phyloP scores from a whole-genome alignment of 2,888 invertebrate species.

The Autographa pulchrina region DNA sequence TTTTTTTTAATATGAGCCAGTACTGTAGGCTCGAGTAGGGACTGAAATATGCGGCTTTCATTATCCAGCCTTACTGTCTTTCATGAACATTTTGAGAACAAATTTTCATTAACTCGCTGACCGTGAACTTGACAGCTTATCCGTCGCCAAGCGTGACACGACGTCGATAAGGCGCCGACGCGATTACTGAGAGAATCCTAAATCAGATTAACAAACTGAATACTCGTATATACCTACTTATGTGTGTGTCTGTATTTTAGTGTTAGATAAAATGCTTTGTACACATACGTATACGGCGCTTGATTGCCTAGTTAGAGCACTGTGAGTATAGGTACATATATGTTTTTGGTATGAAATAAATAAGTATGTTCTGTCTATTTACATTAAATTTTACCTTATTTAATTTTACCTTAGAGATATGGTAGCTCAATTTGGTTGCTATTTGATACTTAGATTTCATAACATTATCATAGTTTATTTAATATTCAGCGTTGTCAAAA shows the following conservation, averaged over 20 bases:
- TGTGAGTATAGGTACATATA: too few relatives aligned
- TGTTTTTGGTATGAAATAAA: too few relatives aligned
- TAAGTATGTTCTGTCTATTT: too few relatives aligned
- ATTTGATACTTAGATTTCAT: too few relatives aligned
- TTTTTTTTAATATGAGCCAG: neutral
- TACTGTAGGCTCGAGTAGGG: neutral
- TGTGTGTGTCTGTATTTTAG: neutral
- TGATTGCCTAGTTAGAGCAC: too few relatives aligned
- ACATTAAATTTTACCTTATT: too few relatives aligned
- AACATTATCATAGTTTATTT: too few relatives aligned
- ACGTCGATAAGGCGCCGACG: conserved; percentile 40
- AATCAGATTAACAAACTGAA: conserved; percentile 42
- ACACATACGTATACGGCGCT: too few relatives aligned
- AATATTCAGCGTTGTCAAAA: too few relatives aligned
- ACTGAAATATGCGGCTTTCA: neutral
- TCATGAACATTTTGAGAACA: neutral
- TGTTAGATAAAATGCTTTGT: neutral
- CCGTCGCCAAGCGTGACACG: conserved; percentile 11
- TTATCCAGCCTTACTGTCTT: neutral
- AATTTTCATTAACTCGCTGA: conserved; percentile 37
- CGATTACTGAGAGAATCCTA: conserved; percentile 29
- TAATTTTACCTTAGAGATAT: too few relatives aligned
- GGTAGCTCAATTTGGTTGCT: too few relatives aligned
- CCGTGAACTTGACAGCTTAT: conserved; percentile 37
- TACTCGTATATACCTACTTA: too few relatives aligned